phyloP scores from a whole-genome alignment of 2,888 invertebrate species.

The Calameuta filiformis region DNA sequence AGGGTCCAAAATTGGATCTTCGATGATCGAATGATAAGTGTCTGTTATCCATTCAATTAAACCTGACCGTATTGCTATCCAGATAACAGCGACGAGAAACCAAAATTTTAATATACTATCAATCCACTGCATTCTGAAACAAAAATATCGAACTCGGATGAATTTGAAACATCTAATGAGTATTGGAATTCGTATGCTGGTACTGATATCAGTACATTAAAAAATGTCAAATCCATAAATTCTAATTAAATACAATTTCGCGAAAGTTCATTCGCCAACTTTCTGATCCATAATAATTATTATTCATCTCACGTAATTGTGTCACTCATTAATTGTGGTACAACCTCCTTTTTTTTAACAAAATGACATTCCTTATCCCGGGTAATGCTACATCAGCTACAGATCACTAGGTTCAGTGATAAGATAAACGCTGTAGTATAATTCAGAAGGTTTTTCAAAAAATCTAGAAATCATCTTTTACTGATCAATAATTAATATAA shows the following conservation, averaged over 20 bases:
- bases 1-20: neutral
- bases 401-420: neutral
- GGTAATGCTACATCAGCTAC: neutral
- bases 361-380: neutral
- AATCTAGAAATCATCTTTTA: neutral
- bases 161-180: neutral
- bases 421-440: neutral
- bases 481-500: neutral
- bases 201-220: neutral
- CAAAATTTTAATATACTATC: conserved; percentile 40
- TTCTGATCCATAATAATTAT: neutral
- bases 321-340: neutral
- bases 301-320: neutral
- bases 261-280: neutral
- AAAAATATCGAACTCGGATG: conserved; percentile 1
- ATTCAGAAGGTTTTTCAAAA: neutral
- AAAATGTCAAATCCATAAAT: neutral
- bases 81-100: conserved; percentile 30
- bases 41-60: conserved; percentile 8
- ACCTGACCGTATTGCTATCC: conserved; percentile 29
- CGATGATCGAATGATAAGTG: neutral
- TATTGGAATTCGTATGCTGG: neutral
- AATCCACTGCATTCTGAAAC: conserved; percentile 59
- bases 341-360: neutral
- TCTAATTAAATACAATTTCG: neutral